Percentiles rank a stretch among this genome's conserved stretches.
These are phyloP conservation scores for Zaprionus ghesquierei DNA, from an alignment of 1,140 invertebrate genomes.

Conservation along the genomic window DNA sequence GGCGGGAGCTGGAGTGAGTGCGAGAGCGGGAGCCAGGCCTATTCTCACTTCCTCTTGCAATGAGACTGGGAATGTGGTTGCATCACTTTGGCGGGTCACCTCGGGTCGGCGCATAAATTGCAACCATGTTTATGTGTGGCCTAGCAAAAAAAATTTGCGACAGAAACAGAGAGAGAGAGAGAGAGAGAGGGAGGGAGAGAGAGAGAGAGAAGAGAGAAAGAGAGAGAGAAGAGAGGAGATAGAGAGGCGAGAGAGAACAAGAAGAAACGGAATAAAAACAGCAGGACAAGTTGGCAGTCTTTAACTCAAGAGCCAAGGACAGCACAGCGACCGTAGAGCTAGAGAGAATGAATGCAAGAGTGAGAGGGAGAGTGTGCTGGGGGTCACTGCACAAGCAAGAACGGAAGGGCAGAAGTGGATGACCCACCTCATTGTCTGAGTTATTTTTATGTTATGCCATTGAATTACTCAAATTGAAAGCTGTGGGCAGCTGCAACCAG, in stretches of 20 bases:
- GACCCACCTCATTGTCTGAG: slow-evolving; percentile 21
- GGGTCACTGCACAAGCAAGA: not conserved
- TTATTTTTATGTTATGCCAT: slow-evolving; percentile 44
- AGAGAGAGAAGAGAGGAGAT: not conserved
- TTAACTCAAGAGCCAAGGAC: not conserved
- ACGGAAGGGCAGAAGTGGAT: not conserved
- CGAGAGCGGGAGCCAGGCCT: not conserved
- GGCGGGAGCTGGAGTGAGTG: slow-evolving; percentile 21
- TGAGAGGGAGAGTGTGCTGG: not conserved
- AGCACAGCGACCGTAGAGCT: not conserved
- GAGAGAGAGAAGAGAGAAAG: not conserved
- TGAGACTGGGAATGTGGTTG: slow-evolving; percentile 39
- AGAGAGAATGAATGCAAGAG: no score
- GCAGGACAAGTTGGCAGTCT: slow-evolving; percentile 42
- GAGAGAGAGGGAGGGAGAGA: not conserved
- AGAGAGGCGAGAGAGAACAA: no score
- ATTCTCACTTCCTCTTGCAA: no score
- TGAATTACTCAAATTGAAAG: slow-evolving; percentile 51
- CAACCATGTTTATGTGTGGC: slow-evolving; percentile 54
- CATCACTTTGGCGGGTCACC: slow-evolving; percentile 36
- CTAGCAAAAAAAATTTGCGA: slow-evolving; percentile 28
- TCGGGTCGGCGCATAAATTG: slow-evolving; percentile 63
- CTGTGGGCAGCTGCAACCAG: slow-evolving; percentile 7
- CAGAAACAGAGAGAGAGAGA: not conserved
- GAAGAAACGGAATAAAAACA: not conserved